Conservation (phyloP, 2,797 vertebrate genomes). For the Lycodopsis pacificus region DNA sequence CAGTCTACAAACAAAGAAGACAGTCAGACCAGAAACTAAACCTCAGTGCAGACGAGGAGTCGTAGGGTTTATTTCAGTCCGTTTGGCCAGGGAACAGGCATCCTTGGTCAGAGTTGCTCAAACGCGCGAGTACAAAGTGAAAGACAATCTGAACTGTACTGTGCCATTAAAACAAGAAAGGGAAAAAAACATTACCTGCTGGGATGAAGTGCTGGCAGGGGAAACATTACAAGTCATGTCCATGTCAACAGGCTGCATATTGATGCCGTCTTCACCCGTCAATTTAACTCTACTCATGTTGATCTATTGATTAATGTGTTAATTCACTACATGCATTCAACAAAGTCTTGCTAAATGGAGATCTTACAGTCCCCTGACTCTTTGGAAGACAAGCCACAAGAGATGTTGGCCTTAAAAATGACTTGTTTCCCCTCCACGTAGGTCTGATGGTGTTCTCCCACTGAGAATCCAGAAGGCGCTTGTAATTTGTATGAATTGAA, state of each 20-base stretch:
- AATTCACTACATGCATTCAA: not conserved
- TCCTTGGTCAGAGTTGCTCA: not conserved
- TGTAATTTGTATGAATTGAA: conserved; percentile 59
- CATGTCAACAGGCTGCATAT: conserved; percentile 70
- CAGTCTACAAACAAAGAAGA: conserved; percentile 56
- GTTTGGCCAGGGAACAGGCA: not conserved
- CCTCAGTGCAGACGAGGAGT: not conserved
- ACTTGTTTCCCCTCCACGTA: not conserved
- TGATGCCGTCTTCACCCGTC: conserved; percentile 40
- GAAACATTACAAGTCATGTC: conserved; percentile 65
- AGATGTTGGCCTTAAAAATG: not conserved
- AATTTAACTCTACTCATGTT: conserved; percentile 65
- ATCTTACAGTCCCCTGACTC: not conserved
- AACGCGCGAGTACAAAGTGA: not conserved
- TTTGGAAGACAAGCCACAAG: not conserved
- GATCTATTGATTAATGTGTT: not conserved
- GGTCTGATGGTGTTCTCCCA: not conserved
- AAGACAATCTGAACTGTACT: not conserved
- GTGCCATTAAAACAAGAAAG: not conserved
- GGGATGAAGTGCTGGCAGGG: conserved; percentile 43
- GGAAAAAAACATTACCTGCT: conserved; percentile 37
- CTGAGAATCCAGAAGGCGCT: not conserved
- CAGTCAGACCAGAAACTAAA: not conserved
- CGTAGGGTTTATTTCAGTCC: not conserved
- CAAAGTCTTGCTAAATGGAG: not conserved